Conservation (phyloP, 2,113 vertebrate species). For the Coptodon rendalli region DNA sequence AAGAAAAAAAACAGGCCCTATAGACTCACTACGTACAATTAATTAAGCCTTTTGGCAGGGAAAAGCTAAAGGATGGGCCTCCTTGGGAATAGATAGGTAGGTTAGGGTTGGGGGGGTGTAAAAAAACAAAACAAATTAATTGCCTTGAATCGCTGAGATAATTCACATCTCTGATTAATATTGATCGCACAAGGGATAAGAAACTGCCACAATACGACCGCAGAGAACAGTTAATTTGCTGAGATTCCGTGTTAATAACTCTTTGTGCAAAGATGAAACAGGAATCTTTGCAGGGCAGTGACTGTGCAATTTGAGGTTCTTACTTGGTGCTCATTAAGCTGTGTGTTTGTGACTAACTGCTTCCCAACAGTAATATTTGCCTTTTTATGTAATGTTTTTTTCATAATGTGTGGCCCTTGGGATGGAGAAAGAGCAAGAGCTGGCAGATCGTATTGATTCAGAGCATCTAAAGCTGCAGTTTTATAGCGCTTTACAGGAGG, state of each 20-base stretch:
- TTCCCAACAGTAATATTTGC: slow-evolving; percentile 51
- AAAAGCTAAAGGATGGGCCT: slow-evolving; percentile 31
- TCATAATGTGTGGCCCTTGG: slow-evolving; percentile 57
- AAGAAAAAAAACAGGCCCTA: not conserved
- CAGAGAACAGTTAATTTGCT: slow-evolving; percentile 32
- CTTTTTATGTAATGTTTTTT: slow-evolving; percentile 67
- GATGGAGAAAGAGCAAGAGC: slow-evolving; percentile 45
- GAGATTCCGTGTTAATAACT: slow-evolving; percentile 33
- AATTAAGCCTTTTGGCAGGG: slow-evolving; percentile 60
- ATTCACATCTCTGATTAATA: slow-evolving; percentile 67
- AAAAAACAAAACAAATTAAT: slow-evolving; percentile 52
- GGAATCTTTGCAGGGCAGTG: not conserved
- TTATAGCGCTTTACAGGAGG: slow-evolving; percentile 26
- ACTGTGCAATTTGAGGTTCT: slow-evolving; percentile 13
- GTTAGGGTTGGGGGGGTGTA: not conserved
- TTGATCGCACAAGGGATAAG: slow-evolving; percentile 48
- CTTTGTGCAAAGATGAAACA: slow-evolving; percentile 7
- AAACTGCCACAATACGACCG: slow-evolving; percentile 44
- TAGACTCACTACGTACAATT: slow-evolving; percentile 36
- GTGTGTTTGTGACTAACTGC: not conserved
- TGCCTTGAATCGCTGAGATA: slow-evolving; percentile 50
- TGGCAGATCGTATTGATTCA: slow-evolving; percentile 69
- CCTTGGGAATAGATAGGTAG: slow-evolving; percentile 29
- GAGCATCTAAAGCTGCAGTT: slow-evolving; percentile 55
- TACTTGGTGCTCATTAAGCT: not conserved